Percentiles rank a stretch among this genome's conserved stretches.
phyloP scores from a whole-genome alignment of 2,888 invertebrate genomes.

The Aphrophora alni region DNA sequence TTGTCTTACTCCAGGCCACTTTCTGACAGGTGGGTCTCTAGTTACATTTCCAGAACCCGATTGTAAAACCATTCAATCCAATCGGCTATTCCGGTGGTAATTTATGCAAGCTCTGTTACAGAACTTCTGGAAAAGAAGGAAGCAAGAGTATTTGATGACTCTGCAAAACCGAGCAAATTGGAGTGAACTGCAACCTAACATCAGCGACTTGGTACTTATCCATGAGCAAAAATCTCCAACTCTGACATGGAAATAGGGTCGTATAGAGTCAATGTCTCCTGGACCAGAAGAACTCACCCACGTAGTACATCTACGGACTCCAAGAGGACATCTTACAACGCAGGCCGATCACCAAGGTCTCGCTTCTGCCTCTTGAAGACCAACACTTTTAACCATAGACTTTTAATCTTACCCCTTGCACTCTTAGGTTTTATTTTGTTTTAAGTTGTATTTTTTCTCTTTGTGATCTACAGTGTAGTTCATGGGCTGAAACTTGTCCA shows the following conservation, averaged over 20 bases:
- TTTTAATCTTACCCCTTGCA: no score
- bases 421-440: no score
- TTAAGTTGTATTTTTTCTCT: no score
- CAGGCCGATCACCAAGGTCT: no score
- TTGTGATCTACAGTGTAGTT: no score
- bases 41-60: slow-evolving; percentile 42
- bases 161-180: slow-evolving; percentile 50
- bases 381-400: no score
- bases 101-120: slow-evolving; percentile 48
- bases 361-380: no score
- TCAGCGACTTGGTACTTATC: slow-evolving; percentile 49
- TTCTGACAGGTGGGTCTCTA: slow-evolving; percentile 51
- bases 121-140: slow-evolving; percentile 50
- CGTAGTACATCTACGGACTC: no score
- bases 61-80: background rate
- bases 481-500: no score
- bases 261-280: no score
- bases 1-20: slow-evolving; percentile 53
- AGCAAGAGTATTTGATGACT: slow-evolving; percentile 49
- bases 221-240: slow-evolving; percentile 50
- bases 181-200: slow-evolving; percentile 39
- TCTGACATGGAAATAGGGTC: slow-evolving; percentile 46
- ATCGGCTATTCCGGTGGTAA: slow-evolving; percentile 50
- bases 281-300: no score
- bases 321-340: no score